Base-by-base conservation (phyloP, 2,888 invertebrate species). In the Eubasilissa splendida region DNA sequence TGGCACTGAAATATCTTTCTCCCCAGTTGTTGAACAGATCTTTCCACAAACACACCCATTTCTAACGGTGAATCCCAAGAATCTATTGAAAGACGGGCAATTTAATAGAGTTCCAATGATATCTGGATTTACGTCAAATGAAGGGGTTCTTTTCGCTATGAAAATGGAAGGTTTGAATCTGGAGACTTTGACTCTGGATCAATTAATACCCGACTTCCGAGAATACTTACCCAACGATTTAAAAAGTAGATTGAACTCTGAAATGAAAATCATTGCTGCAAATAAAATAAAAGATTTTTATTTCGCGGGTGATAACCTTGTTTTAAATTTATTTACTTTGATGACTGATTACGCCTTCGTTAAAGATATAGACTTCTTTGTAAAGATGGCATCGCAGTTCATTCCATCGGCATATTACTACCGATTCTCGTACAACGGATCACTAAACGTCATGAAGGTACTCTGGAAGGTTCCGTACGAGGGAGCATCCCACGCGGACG, bases 401-500 rank as follows among this genome's bases (percentile, higher is more conserved):
- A 50, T 50, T 42, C 11, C 74, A 9, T 53, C 77, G 5, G 59
- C 70, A 11, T 85, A 84, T 76, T 84, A 84, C 71, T 85, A 84
- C 59, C 53, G 82, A 31, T 85, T 85, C 76, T 80, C 83, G 60
- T 85, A 83, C 63, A 82, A 84, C 12, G 84, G 85, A 8, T 79
- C 83, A 10, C 78, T 85, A 9, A 85, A 85, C 76, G 80, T 83
- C 74, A 59, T 78, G 14, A 84, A 84, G 80, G 54, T 81, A 52
- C 31, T 70, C 58, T 78, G 80, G 54, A 65, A 81, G 0, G 73
- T 84, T 14, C 50, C 71, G 52, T 81, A 83, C 12, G 71, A 77
- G 1, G 85, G 84, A 7, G 81, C 84, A 10, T 77, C 84, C 0
- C 85, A 85, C 76, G 84, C 80, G 3, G 84, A 84, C 54, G 85